Conservation (phyloP, 2,797 vertebrate genomes). For the Danio kyathit region DNA sequence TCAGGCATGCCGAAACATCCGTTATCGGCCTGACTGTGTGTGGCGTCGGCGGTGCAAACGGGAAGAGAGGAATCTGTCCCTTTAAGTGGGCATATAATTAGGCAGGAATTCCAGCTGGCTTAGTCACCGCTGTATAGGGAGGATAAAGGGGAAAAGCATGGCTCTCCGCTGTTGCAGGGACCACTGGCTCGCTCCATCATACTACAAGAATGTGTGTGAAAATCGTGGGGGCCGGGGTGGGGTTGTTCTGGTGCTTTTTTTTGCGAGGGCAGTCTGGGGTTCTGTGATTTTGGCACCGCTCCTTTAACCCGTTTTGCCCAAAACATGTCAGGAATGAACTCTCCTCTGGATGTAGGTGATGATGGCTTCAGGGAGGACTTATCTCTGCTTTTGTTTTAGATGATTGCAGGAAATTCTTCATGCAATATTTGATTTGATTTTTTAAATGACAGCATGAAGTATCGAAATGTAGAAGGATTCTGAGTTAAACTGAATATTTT, state of each 20-base stretch:
- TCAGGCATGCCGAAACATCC: constrained; percentile 22
- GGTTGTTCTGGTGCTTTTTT: constrained; percentile 33
- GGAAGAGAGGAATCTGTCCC: constrained; percentile 68
- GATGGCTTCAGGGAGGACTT: constrained; percentile 53
- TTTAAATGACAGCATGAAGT: not conserved
- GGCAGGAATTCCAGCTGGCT: constrained; percentile 81
- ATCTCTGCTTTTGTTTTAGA: constrained; percentile 22
- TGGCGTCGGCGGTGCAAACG: not conserved
- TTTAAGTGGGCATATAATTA: constrained; percentile 82
- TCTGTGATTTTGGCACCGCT: constrained; percentile 53
- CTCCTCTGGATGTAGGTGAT: constrained; percentile 32
- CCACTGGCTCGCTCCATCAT: constrained; percentile 80
- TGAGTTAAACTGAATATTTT: not conserved
- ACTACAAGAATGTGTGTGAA: constrained; percentile 73
- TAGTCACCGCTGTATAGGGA: constrained; percentile 79
- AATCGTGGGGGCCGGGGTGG: constrained; percentile 36
- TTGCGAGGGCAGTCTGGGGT: constrained; percentile 23
- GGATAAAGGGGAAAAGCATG: constrained; percentile 76
- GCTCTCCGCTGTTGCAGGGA: constrained; percentile 73
- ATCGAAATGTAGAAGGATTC: not conserved
- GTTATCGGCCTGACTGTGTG: constrained; percentile 38
- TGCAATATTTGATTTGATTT: not conserved
- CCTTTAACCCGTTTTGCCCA: constrained; percentile 53
- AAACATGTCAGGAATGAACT: constrained; percentile 56
- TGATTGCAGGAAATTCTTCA: not conserved